Percentiles rank a stretch among this genome's conserved stretches.
These are phyloP conservation scores for Sapayoa aenigma DNA, from an alignment of 2,113 vertebrate species.

Conservation along the genomic window DNA sequence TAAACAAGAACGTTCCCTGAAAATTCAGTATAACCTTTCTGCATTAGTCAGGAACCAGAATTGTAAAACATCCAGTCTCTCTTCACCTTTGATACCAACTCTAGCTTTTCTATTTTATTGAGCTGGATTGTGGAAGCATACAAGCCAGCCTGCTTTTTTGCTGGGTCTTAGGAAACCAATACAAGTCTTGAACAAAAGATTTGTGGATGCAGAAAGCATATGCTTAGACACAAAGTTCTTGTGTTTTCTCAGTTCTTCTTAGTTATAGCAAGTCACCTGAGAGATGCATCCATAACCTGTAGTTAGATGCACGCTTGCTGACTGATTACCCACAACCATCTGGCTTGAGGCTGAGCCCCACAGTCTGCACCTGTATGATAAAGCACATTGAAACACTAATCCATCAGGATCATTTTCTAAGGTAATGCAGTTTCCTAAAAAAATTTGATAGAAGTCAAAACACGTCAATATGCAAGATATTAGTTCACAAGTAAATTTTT, in stretches of 20 bases:
- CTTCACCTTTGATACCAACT: not conserved
- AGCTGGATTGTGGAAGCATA: not conserved
- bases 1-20: not conserved
- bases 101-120: not conserved
- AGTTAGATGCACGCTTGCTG: rapidly evolving
- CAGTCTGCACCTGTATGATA: not conserved
- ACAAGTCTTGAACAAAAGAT: rapidly evolving
- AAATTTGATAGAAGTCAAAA: not conserved
- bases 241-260: not conserved
- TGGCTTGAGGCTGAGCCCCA: not conserved
- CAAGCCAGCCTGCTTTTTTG: not conserved
- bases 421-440: not conserved
- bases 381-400: not conserved
- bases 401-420: not conserved
- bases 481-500: not conserved
- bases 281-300: not conserved
- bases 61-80: not conserved
- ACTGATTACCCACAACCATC: not conserved
- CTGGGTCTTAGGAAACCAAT: not conserved
- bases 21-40: not conserved
- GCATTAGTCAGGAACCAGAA: not conserved
- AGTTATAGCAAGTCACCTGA: not conserved
- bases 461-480: not conserved
- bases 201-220: rapidly evolving
- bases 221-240: not conserved